These are phyloP conservation scores for Sinelater perroti DNA, from an alignment of 2,888 invertebrate genomes.

Conservation along the genomic window DNA sequence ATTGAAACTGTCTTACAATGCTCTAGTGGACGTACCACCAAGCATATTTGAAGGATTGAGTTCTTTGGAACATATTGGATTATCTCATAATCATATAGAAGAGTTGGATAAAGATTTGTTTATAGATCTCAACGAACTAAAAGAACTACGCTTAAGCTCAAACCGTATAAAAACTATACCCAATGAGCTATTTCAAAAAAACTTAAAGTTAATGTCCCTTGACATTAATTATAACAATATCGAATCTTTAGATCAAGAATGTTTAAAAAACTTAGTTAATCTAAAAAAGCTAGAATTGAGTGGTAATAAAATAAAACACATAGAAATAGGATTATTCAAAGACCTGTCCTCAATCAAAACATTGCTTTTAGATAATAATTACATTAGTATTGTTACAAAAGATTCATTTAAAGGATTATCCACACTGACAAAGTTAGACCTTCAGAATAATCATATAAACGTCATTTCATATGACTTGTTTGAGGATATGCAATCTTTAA, in stretches of 20 bases:
- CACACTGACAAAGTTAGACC: too few species aligned
- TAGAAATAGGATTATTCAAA: constrained; percentile 10
- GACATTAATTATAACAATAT: constrained; percentile 8
- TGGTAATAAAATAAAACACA: constrained; percentile 4
- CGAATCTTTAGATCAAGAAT: background rate
- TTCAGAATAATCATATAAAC: too few species aligned
- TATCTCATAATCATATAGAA: constrained; percentile 9
- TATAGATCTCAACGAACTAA: background rate
- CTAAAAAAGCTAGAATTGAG: background rate
- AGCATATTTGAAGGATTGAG: constrained; percentile 4
- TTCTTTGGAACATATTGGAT: background rate
- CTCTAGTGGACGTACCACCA: background rate
- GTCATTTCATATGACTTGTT: too few species aligned
- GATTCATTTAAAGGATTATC: too few species aligned
- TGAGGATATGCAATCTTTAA: too few species aligned
- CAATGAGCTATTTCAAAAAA: constrained; percentile 1
- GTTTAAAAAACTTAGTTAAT: background rate
- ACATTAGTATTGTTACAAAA: too few species aligned
- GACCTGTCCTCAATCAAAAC: background rate
- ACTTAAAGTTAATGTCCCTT: background rate
- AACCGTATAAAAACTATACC: constrained; percentile 13
- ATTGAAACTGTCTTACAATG: constrained; percentile 9
- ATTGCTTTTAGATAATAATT: constrained; percentile 13
- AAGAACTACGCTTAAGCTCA: background rate
- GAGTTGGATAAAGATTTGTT: background rate